A percentile compares a stretch with the other conserved stretches of the same genome.
Conservation (phyloP, 2,113 vertebrate species). For the Pseudopodoces humilis region DNA sequence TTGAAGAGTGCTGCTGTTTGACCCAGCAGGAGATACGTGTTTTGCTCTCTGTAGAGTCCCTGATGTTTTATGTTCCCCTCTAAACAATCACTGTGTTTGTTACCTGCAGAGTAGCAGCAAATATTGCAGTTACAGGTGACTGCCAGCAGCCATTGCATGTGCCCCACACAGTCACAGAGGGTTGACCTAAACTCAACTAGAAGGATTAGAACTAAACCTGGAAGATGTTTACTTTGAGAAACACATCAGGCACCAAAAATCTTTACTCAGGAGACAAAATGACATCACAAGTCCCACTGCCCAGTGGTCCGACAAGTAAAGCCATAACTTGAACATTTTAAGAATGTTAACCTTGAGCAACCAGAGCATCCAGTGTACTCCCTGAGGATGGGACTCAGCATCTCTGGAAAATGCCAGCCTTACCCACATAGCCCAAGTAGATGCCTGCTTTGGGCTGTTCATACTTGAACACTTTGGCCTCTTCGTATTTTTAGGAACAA, state of each 20-base stretch:
- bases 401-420: slow-evolving; percentile 19
- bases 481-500: slow-evolving; percentile 48
- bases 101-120: not conserved
- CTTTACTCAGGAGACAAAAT: not conserved
- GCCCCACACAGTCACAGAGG: not conserved
- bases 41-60: not conserved
- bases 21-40: not conserved
- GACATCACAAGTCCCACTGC: not conserved
- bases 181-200: not conserved
- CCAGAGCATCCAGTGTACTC: not conserved
- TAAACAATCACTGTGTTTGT: rapidly evolving
- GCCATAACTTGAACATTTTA: not conserved
- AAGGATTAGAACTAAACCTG: not conserved
- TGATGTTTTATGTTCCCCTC: not conserved
- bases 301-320: not conserved
- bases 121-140: not conserved
- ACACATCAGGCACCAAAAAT: not conserved
- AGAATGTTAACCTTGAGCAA: not conserved
- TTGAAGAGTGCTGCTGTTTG: not conserved
- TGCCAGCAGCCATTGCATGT: not conserved
- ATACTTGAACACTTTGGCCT: slow-evolving; percentile 10
- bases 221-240: not conserved
- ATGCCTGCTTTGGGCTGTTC: slow-evolving; percentile 4
- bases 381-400: not conserved
- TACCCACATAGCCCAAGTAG: not conserved